A percentile compares a stretch with the other conserved stretches of the same genome.
phyloP scores from a whole-genome alignment of 2,113 vertebrate species.

The Ameiurus melas region DNA sequence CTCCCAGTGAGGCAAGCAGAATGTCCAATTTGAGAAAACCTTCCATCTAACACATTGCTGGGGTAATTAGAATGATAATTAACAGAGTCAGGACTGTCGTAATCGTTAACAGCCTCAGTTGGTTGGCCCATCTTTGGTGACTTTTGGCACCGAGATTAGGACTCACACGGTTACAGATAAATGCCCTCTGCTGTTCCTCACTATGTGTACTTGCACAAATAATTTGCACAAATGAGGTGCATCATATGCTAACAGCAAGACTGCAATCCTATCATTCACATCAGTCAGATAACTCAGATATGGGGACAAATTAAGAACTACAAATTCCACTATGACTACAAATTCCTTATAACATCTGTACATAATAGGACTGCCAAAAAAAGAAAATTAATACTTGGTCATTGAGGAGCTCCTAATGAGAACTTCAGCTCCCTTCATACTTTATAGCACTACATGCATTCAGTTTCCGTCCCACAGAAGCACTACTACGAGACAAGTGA shows the following conservation, averaged over 20 bases:
- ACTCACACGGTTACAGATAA: slow-evolving; percentile 18
- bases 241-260: slow-evolving; percentile 18
- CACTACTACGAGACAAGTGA: neutral
- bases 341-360: neutral
- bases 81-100: slow-evolving; percentile 34
- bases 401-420: neutral
- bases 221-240: slow-evolving; percentile 10
- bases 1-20: neutral
- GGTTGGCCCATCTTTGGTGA: slow-evolving; percentile 11
- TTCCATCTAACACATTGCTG: slow-evolving; percentile 13
- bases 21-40: slow-evolving; percentile 24
- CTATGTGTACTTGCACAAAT: neutral
- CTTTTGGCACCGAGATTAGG: neutral
- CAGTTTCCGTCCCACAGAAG: neutral
- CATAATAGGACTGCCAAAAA: neutral
- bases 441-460: neutral
- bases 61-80: slow-evolving; percentile 33
- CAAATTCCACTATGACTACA: neutral
- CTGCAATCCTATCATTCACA: neutral
- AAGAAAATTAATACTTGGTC: neutral
- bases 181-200: slow-evolving; percentile 2
- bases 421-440: neutral
- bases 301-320: neutral
- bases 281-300: slow-evolving; percentile 3
- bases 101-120: slow-evolving; percentile 24